A percentile compares a stretch with the other conserved stretches of the same genome.
phyloP scores from a whole-genome alignment of 2,888 invertebrate genomes.

The Gymnocheta viridis region DNA sequence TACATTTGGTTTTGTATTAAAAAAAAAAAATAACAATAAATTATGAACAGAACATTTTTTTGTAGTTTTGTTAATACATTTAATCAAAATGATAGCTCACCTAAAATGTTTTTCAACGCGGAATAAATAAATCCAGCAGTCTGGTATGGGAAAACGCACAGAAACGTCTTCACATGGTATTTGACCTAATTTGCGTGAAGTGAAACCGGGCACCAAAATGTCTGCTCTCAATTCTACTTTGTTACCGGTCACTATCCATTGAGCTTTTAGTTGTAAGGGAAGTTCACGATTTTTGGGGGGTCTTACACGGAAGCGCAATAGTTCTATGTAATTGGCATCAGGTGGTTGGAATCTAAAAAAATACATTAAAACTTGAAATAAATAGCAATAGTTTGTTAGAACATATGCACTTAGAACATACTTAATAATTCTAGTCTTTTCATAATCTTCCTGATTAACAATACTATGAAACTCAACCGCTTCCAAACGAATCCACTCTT shows the following conservation, averaged over 20 bases:
- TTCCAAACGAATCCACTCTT: constrained; percentile 99
- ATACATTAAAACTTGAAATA: background rate
- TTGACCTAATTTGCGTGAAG: constrained; percentile 96
- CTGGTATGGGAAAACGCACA: constrained; percentile 98
- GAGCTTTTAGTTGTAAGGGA: constrained; percentile 96
- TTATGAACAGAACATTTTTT: background rate
- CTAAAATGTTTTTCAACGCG: constrained; percentile 98
- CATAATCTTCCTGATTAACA: constrained; percentile 95
- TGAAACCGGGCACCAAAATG: constrained; percentile 97
- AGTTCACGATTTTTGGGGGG: constrained; percentile 98
- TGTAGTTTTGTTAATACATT: no score
- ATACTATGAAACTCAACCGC: constrained; percentile 96
- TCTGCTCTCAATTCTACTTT: constrained; percentile 97
- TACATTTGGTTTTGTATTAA: background rate
- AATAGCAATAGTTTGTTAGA: background rate
- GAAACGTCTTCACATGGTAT: constrained; percentile 98
- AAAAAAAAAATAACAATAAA: background rate
- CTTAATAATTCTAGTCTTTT: constrained; percentile 92
- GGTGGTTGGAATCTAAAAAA: constrained; percentile 93
- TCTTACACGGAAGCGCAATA: constrained; percentile 96
- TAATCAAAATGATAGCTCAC: constrained; percentile 73
- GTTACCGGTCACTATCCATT: constrained; percentile 93
- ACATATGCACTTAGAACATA: constrained; percentile 80
- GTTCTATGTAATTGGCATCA: constrained; percentile 98
- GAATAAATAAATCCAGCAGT: constrained; percentile 99